phyloP scores from a whole-genome alignment of 2,113 vertebrate species.

The Bos javanicus region DNA sequence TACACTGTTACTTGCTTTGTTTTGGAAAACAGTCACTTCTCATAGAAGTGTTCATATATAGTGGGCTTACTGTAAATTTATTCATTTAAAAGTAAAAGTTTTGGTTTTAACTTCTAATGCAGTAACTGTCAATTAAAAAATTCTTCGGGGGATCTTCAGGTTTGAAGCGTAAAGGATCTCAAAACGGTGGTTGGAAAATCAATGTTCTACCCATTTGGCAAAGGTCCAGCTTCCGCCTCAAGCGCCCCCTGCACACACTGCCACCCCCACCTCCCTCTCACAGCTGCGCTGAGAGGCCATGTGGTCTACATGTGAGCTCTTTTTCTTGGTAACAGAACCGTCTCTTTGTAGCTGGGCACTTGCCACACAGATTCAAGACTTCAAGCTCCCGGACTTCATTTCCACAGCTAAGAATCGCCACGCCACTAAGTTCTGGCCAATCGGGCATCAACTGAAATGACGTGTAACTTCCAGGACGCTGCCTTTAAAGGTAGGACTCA shows the following conservation, averaged over 20 bases:
- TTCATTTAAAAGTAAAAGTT: not conserved
- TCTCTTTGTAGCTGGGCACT: not conserved
- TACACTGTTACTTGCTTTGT: not conserved
- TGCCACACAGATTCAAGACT: not conserved
- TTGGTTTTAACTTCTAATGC: not conserved
- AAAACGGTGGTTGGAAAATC: not conserved
- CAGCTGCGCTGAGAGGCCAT: not conserved
- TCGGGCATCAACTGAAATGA: not conserved
- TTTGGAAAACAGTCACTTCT: not conserved
- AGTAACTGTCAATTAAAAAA: not conserved
- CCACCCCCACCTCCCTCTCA: not conserved
- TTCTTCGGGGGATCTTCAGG: not conserved
- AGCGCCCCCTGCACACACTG: rapidly evolving
- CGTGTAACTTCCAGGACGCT: not conserved
- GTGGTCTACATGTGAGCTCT: rapidly evolving
- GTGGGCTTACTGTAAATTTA: not conserved
- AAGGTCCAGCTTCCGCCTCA: not conserved
- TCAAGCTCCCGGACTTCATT: not conserved
- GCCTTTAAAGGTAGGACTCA: not conserved
- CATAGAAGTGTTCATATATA: not conserved
- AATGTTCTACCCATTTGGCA: not conserved
- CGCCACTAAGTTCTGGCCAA: not conserved
- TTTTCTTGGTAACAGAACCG: not conserved
- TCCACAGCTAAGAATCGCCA: not conserved
- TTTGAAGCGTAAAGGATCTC: not conserved